These are phyloP conservation scores for Sturmia bella DNA, from an alignment of 2,888 invertebrate species.

Conservation along the genomic window DNA sequence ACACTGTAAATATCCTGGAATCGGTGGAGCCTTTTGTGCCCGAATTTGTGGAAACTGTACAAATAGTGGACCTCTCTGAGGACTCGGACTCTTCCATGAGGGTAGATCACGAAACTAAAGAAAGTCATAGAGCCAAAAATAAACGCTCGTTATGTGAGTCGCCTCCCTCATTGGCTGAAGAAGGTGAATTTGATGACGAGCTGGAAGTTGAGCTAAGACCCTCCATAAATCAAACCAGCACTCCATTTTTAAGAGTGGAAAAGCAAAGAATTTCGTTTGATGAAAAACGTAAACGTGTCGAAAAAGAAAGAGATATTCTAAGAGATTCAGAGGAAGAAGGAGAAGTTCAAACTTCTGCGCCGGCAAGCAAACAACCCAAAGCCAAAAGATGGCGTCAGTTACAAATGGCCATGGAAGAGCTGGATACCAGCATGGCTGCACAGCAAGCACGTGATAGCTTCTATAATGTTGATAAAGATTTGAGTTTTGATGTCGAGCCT, in stretches of 20 bases:
- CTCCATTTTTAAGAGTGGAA: conserved; percentile 78
- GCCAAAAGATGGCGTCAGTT: conserved; percentile 78
- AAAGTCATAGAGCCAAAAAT: conserved; percentile 74
- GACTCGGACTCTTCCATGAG: conserved; percentile 82
- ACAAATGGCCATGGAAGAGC: conserved; percentile 72
- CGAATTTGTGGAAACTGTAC: conserved; percentile 83
- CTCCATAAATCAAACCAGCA: conserved; percentile 74
- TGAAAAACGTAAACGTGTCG: conserved; percentile 80
- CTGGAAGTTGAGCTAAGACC: conserved; percentile 74
- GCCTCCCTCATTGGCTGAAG: conserved; percentile 60
- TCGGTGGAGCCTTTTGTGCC: conserved; percentile 83
- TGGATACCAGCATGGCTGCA: conserved; percentile 71
- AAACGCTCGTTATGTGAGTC: conserved; percentile 76
- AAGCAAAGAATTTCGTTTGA: conserved; percentile 81
- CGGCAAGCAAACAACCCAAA: conserved; percentile 69
- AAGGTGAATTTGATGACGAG: conserved; percentile 59
- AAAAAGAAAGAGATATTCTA: conserved; percentile 80
- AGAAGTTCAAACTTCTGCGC: conserved; percentile 11
- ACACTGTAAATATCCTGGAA: conserved; percentile 83
- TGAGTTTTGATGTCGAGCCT: conserved; percentile 83
- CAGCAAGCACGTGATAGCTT: conserved; percentile 83
- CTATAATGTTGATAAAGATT: conserved; percentile 85
- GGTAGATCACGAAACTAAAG: conserved; percentile 73
- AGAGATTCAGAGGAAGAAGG: conserved; percentile 79
- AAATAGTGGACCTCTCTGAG: conserved; percentile 84